phyloP scores from a whole-genome alignment of 2,113 vertebrate species.

The Tiliqua scincoides region DNA sequence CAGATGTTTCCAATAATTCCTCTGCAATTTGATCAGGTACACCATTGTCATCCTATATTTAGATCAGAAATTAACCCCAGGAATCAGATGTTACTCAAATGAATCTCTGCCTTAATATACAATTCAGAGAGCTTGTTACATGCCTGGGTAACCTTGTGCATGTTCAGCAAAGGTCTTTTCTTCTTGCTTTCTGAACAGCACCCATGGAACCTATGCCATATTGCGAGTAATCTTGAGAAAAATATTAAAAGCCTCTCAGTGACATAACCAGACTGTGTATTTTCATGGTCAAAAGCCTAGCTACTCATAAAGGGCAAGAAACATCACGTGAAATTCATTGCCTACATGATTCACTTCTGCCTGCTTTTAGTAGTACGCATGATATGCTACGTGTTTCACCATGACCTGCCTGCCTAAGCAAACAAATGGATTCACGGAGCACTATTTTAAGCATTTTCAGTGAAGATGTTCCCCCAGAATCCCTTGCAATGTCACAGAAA shows the following conservation, averaged over 20 bases:
- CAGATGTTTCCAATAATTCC: constrained; percentile 3
- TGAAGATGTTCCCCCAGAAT: neutral
- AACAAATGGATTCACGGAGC: neutral
- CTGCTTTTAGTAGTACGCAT: neutral
- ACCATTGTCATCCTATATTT: neutral
- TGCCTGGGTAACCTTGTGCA: neutral
- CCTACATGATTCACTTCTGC: neutral
- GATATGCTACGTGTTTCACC: neutral
- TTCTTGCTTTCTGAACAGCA: neutral
- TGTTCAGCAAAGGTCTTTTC: neutral
- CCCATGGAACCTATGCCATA: neutral
- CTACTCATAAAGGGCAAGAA: neutral
- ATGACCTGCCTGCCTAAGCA: neutral
- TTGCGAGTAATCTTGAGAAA: neutral
- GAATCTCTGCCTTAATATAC: neutral
- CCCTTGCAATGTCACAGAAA: neutral
- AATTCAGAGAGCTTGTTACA: neutral
- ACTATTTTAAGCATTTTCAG: neutral
- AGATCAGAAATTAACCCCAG: constrained; percentile 13
- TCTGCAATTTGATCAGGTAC: neutral
- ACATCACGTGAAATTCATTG: no score
- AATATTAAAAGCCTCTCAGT: neutral
- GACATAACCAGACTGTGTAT: neutral
- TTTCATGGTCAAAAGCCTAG: neutral
- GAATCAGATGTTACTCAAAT: constrained; percentile 32